These are phyloP conservation scores for Mactromeris polynyma DNA, from an alignment of 2,888 invertebrate species.

Conservation along the genomic window DNA sequence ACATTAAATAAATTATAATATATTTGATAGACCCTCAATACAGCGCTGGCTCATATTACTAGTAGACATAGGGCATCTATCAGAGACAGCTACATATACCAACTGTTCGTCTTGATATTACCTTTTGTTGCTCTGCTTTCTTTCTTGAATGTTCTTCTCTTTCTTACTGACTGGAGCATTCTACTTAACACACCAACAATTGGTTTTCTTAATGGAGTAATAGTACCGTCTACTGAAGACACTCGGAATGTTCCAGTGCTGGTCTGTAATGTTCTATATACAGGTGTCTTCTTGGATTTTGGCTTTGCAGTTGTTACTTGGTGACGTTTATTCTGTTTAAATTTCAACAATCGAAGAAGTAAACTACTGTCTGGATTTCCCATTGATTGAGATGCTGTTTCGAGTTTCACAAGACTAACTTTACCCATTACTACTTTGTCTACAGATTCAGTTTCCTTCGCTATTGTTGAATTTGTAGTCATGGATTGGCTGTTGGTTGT, in stretches of 20 bases:
- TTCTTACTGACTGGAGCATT: background rate
- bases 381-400: background rate
- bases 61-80: no score
- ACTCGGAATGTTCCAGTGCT: constrained; percentile 27
- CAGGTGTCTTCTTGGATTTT: background rate
- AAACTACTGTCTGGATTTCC: background rate
- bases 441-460: background rate
- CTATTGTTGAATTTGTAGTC: background rate
- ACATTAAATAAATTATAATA: no score
- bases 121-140: background rate
- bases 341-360: background rate
- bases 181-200: background rate
- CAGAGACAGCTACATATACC: no score
- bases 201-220: constrained; percentile 3
- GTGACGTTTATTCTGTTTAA: background rate
- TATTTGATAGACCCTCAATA: no score
- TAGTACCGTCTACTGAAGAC: background rate
- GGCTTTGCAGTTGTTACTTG: background rate
- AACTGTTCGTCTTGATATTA: background rate
- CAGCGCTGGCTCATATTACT: no score
- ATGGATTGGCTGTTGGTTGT: background rate
- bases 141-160: background rate
- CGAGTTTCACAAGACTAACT: background rate
- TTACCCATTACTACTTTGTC: background rate
- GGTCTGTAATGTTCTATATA: constrained; percentile 23